Percentiles rank a stretch among this genome's conserved stretches.
phyloP scores from a whole-genome alignment of 1,140 invertebrate genomes.

The Hyles euphorbiae region DNA sequence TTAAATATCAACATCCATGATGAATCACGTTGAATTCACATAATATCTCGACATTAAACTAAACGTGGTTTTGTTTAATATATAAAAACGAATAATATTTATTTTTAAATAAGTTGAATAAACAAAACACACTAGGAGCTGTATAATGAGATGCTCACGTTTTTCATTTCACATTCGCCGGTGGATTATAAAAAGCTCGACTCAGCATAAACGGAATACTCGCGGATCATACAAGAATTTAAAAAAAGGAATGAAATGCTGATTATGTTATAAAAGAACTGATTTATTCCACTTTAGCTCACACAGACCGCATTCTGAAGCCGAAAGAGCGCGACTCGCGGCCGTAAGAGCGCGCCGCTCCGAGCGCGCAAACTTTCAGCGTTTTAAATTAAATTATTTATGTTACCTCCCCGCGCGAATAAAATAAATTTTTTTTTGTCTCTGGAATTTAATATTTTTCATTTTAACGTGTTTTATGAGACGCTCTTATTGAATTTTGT shows the following conservation, averaged over 20 bases:
- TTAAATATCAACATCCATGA: too few species aligned
- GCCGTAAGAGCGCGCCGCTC: not conserved
- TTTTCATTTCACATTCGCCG: too few species aligned
- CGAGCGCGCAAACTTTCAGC: constrained; percentile 8
- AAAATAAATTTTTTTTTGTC: constrained; percentile 48
- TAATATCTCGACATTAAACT: too few species aligned
- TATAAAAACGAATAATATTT: too few species aligned
- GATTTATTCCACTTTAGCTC: constrained; percentile 20
- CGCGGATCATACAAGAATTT: constrained; percentile 2
- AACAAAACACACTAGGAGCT: too few species aligned
- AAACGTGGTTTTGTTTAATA: too few species aligned
- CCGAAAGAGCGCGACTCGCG: not conserved
- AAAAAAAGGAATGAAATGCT: constrained; percentile 13
- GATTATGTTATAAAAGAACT: constrained; percentile 19
- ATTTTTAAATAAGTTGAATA: not conserved
- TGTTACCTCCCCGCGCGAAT: constrained; percentile 25
- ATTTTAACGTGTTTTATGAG: constrained; percentile 51
- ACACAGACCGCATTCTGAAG: constrained; percentile 7
- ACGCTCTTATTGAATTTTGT: constrained; percentile 53
- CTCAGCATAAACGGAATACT: not conserved
- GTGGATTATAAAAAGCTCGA: too few species aligned
- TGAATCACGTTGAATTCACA: too few species aligned
- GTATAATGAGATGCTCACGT: too few species aligned
- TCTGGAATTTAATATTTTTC: constrained; percentile 56
- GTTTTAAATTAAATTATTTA: constrained; percentile 48